A percentile compares a stretch with the other conserved stretches of the same genome.
phyloP scores from a whole-genome alignment of 1,140 invertebrate genomes.

The Sycobia sp. region DNA sequence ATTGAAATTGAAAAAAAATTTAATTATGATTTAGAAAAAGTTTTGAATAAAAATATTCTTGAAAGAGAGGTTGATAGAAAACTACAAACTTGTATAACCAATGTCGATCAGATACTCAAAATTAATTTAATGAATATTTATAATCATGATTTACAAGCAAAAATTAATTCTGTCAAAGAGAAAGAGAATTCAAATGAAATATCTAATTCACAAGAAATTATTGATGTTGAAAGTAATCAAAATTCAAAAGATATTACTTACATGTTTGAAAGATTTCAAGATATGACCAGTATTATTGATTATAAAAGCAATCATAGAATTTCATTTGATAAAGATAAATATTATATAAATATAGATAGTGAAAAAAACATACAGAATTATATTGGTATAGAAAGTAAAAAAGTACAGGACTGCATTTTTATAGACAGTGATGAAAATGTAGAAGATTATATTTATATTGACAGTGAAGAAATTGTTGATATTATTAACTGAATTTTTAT shows the following conservation, averaged over 20 bases:
- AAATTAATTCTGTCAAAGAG: background rate
- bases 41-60: background rate
- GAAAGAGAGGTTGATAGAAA: too few species aligned
- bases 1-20: background rate
- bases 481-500: slow-evolving; percentile 11
- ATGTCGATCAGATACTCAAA: background rate
- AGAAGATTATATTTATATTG: too few species aligned
- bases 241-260: background rate
- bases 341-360: background rate
- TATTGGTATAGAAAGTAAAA: too few species aligned
- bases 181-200: background rate
- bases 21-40: background rate
- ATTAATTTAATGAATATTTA: background rate
- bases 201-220: background rate
- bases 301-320: background rate
- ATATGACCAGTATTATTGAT: background rate
- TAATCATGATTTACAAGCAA: background rate
- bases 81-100: background rate
- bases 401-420: too few species aligned
- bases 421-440: too few species aligned
- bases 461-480: slow-evolving; percentile 9
- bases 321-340: background rate
- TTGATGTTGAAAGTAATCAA: background rate
- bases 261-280: background rate
- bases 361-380: too few species aligned